Base-by-base conservation (phyloP, 1,140 invertebrate species). In the Pseudomyrmex sp. region DNA sequence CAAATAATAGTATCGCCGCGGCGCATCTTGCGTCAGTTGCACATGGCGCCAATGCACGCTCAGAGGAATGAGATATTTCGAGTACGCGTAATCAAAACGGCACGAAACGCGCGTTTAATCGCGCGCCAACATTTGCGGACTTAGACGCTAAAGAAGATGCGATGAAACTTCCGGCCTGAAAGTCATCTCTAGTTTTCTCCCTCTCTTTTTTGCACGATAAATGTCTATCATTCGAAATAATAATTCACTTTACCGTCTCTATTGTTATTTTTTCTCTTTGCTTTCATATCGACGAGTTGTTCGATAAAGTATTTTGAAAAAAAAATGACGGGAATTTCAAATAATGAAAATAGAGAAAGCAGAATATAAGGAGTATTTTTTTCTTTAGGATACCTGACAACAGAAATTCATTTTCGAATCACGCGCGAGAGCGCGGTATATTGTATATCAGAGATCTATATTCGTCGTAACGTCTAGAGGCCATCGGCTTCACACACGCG, bases 1-100 rank as follows among this genome's bases (percentile, higher is more conserved):
- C 52, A 80, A 80, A 70, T 80, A 80, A 80, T 80, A 80, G 76
- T 80, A 79, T 79, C 75, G 35, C 65, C 20, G 65, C 65, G 13
- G 66, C 54, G 54, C 66, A 80, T 80, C 66, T 70, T 80, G 44
- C 54, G 76, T 80, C 76, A 80, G 54, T 10, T 48, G 54, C 76
- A 80, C 66, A 50, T 80, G 66, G 65, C 76, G 76, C 76, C 65
- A 59, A n/a, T 80, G 20, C 54, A 54, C 54, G 61, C 8, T 63
- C 58, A 26, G 63, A 59, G 35, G 35, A 54, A 61, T 26, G 66
- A 80, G 54, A 80, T 80, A 80, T 80, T 70, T 80, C 54, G 54
- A 80, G 20, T 77, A 44, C 48, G 26, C 74, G 62, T 80, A 70
- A 61, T 50, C 76, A 50, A 20, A 50, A 54, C 74, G 52, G 65